A percentile compares a stretch with the other conserved stretches of the same genome.
Conservation (phyloP, 2,797 vertebrate species). For the Nothura maculosa region DNA sequence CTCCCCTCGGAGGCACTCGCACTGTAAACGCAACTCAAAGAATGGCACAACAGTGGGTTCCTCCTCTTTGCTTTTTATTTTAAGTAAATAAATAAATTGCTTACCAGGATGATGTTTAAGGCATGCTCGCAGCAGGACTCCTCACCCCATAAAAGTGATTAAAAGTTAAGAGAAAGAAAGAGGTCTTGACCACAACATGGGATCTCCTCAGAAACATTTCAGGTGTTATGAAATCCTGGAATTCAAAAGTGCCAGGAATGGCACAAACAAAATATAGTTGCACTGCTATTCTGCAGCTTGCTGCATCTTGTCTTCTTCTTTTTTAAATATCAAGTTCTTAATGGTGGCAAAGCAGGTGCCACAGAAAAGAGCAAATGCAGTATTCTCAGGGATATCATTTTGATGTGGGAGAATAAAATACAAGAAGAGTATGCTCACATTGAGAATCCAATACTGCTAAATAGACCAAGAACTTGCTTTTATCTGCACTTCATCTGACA, state of each 20-base stretch:
- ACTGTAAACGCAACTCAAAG: slow-evolving; percentile 7
- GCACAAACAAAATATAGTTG: neutral
- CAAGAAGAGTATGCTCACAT: neutral
- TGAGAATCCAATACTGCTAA: neutral
- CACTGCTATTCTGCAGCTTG: neutral
- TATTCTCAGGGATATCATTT: neutral
- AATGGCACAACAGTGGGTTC: neutral
- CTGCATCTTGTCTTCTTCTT: neutral
- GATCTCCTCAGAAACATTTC: slow-evolving; percentile 45
- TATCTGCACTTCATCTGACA: neutral
- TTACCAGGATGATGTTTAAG: neutral
- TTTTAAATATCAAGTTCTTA: neutral
- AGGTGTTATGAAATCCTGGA: slow-evolving; percentile 44
- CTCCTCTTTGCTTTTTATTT: neutral
- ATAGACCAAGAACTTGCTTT: neutral
- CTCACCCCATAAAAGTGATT: neutral
- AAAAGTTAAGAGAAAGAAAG: neutral
- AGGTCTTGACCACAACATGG: neutral
- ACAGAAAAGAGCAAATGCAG: neutral
- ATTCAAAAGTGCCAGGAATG: slow-evolving; percentile 39
- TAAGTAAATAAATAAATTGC: neutral
- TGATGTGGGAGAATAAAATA: neutral
- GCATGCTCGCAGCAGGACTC: neutral
- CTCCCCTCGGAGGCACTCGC: neutral
- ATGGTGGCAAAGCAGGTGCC: neutral